Base-by-base conservation (phyloP, 2,888 invertebrate genomes). In the Dolichomitus sp. region DNA sequence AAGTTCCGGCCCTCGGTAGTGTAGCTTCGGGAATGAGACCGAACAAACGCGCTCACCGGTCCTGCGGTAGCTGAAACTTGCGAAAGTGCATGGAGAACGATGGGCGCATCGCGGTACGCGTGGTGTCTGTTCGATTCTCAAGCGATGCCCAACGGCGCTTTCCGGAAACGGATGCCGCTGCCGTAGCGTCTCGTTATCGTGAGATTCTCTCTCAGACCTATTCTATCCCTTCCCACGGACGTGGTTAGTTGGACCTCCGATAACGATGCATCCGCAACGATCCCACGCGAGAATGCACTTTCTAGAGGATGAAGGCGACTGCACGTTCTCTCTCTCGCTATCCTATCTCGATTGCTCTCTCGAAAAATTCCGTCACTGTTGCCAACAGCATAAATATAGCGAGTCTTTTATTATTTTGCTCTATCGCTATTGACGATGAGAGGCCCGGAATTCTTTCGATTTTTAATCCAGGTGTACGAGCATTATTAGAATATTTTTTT, bases 121-220 rank as follows among this genome's bases (percentile, higher is more conserved):
- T 42, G 72, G 70, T 59, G 73, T 50, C 50, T 72, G 76, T 57
- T 77, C 77, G 73, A 78, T 81, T 81, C 54, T 78, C 73, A 73
- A 69, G 73, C 68, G 78, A 73, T 78, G 81, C 73, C 81, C 77
- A 69, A 40, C 81, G 81, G 81, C 81, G 75, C 42, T 82, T 79
- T 63, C 40, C 78, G 81, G 82, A 75, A 80, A 83, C 59, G 80
- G 83, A 77, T 45, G 45, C 40, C 72, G 59, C 54, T 69, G 52
- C 72, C 76, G 61, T 65, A 57, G 80, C 80, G 65, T 76, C 75
- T 83, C 80, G 80, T 83, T 83, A 83, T 80, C 83, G 66, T 42
- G 69, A 54, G 61, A 48, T 19, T 72, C 65, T 27, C 77, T 57
- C 68, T 66, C 70, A 50, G n/a, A 40, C 65, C 57, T 73, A 48